Conservation (phyloP, 1,140 invertebrate species). For the Ceratoteleas bidentatus region DNA sequence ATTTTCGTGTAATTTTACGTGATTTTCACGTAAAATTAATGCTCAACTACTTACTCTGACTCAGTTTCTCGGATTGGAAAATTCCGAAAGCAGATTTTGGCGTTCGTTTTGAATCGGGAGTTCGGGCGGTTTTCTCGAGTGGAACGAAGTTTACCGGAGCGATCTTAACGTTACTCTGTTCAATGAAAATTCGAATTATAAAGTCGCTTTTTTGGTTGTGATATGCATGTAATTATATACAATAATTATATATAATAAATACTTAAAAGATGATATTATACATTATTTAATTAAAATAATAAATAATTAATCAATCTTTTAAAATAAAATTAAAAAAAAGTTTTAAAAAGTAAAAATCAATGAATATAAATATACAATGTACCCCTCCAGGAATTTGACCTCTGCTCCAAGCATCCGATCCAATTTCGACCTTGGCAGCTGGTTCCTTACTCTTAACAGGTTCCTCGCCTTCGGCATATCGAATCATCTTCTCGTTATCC, state of each 20-base stretch:
- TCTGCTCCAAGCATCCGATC: slow-evolving; percentile 76
- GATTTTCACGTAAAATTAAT: no score
- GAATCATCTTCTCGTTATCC: slow-evolving; percentile 1
- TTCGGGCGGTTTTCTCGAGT: not conserved
- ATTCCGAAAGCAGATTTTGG: slow-evolving; percentile 35
- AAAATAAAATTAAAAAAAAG: no score
- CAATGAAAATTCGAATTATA: not conserved
- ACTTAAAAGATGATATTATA: no score
- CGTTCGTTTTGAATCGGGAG: not conserved
- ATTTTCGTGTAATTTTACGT: no score
- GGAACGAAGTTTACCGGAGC: no score
- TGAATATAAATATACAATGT: slow-evolving; percentile 12
- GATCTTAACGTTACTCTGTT: slow-evolving; percentile 18
- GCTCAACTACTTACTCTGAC: slow-evolving; percentile 23
- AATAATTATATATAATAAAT: no score
- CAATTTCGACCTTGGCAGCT: slow-evolving; percentile 16
- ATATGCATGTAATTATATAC: no score
- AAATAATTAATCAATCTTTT: no score
- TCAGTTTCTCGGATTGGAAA: slow-evolving; percentile 28
- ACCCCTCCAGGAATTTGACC: slow-evolving; percentile 72
- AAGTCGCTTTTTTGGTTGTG: not conserved
- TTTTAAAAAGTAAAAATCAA: slow-evolving; percentile 12
- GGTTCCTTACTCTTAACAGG: not conserved
- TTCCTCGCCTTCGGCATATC: slow-evolving; percentile 7
- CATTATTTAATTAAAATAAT: slow-evolving; percentile 9